These are phyloP conservation scores for Drosophila carrolli DNA, from an alignment of 1,140 invertebrate species.

Conservation along the genomic window DNA sequence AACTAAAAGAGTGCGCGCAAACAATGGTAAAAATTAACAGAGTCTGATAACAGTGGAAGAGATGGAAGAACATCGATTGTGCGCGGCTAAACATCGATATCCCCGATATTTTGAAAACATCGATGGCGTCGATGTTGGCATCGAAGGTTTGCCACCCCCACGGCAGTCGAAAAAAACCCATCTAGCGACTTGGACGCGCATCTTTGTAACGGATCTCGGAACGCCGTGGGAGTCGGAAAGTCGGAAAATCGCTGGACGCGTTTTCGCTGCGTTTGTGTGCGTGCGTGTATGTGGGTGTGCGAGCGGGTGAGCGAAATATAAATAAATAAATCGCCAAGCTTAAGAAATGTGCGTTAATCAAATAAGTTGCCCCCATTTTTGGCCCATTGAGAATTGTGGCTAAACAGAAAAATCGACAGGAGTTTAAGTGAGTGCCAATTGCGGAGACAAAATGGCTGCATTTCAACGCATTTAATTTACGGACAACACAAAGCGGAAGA, in stretches of 20 bases:
- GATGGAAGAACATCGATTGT: no score
- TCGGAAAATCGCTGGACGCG: conserved; percentile 23
- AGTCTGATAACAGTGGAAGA: no score
- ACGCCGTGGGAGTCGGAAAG: conserved; percentile 35
- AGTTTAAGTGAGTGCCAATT: conserved; percentile 71
- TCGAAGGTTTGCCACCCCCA: no score
- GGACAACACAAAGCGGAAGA: conserved; percentile 50
- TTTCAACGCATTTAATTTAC: conserved; percentile 78
- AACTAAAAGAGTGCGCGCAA: no score
- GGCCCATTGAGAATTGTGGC: conserved; percentile 24
- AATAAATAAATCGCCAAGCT: conserved; percentile 29
- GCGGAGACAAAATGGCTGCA: conserved; percentile 77
- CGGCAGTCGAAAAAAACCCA: not conserved
- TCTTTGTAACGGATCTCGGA: conserved; percentile 20
- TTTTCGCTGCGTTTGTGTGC: conserved; percentile 21
- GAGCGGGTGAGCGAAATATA: conserved; percentile 15
- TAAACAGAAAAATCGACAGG: conserved; percentile 33
- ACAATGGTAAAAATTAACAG: no score
- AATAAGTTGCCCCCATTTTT: conserved; percentile 8
- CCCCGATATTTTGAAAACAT: no score
- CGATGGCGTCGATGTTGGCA: no score
- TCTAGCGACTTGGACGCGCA: not conserved
- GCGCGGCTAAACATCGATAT: no score
- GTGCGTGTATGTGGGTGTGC: conserved; percentile 17
- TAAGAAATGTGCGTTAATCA: conserved; percentile 19